Evolutionary conservation across 2,888 invertebrate species (phyloP), one percentile per base, ranked within the genome.

Genomic region (Rhorus exstirpatorius): DNA sequence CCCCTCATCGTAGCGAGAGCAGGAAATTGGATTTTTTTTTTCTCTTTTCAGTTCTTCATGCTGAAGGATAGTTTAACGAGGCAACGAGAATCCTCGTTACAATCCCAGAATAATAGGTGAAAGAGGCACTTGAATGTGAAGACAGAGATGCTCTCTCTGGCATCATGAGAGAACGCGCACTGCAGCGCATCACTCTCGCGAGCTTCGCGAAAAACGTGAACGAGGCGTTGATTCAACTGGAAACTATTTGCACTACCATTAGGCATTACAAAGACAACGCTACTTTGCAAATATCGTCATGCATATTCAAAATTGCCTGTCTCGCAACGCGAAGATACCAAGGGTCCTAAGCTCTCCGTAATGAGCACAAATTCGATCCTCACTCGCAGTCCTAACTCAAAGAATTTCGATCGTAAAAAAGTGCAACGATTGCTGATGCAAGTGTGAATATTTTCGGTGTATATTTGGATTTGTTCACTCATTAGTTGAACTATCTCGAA

Each of bases 221-320:
- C 80, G 61, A 82, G 68, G 83, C 78, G 87, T 87, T 86, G 86
- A 88, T 87, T 89, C 83, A 87, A 90, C 87, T 89, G 86, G 79
- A 85, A 86, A 87, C 86, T 90, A 87, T 91, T 91, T 91, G 86
- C 90, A 87, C 84, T 89, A 84, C 89, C 90, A 90, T 90, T 90
- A 90, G 88, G 88, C 86, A 85, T 44, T 83, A 74, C 76, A 86
- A 80, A 84, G 86, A 87, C 83, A 83, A 83, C 85, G 84, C n/a
- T n/a, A 31, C 24, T 83, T 17, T 6, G 17, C 44, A 8, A 51
- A 21, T 35, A 6, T 7, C 12, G 17, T 12, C 7, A 3, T 12
- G 12, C 53, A n/a, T n/a, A n/a, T n/a, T n/a, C n/a, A n/a, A n/a
- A n/a, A n/a, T n/a, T n/a, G n/a, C n/a, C n/a, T n/a, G n/a, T n/a